Percentiles rank a stretch among this genome's conserved stretches.
Conservation (phyloP, 2,113 vertebrate genomes). For the Ctenomys sociabilis region DNA sequence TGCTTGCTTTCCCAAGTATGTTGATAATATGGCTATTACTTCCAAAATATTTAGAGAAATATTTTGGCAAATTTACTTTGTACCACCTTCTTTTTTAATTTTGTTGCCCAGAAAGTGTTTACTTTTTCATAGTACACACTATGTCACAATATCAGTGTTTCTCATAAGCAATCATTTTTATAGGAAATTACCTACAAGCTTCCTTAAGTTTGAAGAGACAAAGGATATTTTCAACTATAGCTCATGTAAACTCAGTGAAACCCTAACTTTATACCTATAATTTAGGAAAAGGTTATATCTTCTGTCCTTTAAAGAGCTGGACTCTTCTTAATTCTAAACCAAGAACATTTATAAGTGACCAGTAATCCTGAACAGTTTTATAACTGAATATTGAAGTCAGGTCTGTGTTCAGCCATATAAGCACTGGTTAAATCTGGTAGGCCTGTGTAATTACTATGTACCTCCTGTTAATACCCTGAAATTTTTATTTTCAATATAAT, state of each 20-base stretch:
- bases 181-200: background rate
- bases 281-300: background rate
- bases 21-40: background rate
- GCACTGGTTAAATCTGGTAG: background rate
- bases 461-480: background rate
- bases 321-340: constrained; percentile 10
- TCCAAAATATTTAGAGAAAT: constrained; percentile 22
- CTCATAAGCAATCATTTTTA: background rate
- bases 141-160: background rate
- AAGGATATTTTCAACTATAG: background rate
- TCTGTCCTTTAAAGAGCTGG: background rate
- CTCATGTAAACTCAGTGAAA: background rate
- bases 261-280: background rate
- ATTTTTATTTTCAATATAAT: background rate
- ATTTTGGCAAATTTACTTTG: constrained; percentile 46
- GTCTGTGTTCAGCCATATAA: background rate
- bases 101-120: constrained; percentile 2
- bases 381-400: background rate
- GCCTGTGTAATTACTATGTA: background rate
- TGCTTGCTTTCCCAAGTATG: constrained; percentile 35
- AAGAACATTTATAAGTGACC: background rate
- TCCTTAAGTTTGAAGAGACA: constrained; percentile 26
- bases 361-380: background rate
- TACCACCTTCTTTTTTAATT: background rate
- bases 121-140: background rate